Evolutionary conservation across 2,797 vertebrate genomes (phyloP), one percentile per base, ranked within the genome.

Genomic region (Enteromius trimaculatus): DNA sequence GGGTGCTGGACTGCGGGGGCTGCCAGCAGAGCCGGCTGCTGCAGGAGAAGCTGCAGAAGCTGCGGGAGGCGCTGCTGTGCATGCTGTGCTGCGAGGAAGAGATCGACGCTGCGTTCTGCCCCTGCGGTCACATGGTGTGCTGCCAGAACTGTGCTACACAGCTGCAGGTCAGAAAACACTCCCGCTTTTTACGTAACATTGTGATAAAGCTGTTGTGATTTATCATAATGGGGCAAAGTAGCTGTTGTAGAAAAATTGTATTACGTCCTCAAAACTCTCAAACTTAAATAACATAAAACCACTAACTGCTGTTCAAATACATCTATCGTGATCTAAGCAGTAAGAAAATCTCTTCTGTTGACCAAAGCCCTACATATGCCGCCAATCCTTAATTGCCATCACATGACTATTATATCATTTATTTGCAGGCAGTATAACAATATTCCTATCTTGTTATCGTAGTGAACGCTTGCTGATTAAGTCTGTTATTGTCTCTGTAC

Each of bases 41-140:
- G 87, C 96, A 98, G 87, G 97, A 99, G 90, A 95, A 96, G 80
- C 88, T 99, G 87, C 94, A 95, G 86, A 97, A 97, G 90, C 95
- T 99, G 53, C 92, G 95, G 74, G 98, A 99, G 88, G 98, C 98
- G 71, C 95, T 99, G 94, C 88, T 99, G 83, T 99, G 98, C 88
- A 96, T 98, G 96, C 91, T 97, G 81, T 99, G 98, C 91, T 99
- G 98, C 70, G 97, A 96, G 90, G 95, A 97, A 86, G 97, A 99
- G 94, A 98, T 99, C 71, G 95, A 99, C 75, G 96, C 97, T 0
- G 96, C 98, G 0, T 99, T 99, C 91, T 99, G 98, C 87, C 98
- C 98, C 76, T 99, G 98, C 0, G 98, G 98, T 29, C 98, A 99
- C 90, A 98, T 98, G 29, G 97, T 99, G 82, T 99, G 98, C 94